phyloP scores from a whole-genome alignment of 2,113 vertebrate genomes.

The Megalops atlanticus region DNA sequence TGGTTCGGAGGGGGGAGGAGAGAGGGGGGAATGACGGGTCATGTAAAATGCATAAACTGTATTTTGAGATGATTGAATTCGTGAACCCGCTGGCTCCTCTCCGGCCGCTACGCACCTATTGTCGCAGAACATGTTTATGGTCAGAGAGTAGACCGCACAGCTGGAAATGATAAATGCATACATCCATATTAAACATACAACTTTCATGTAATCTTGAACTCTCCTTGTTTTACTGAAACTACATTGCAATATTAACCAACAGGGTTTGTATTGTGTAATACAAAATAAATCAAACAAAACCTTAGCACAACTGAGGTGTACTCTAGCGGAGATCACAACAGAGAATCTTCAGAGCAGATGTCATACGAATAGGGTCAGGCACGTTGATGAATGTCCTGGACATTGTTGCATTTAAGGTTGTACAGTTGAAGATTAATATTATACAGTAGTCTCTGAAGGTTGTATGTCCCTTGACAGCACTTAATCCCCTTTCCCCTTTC shows the following conservation, averaged over 20 bases:
- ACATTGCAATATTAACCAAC: background rate
- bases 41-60: conserved; percentile 48
- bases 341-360: background rate
- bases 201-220: background rate
- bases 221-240: background rate
- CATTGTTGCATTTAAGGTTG: background rate
- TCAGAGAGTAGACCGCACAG: background rate
- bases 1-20: conserved; percentile 20
- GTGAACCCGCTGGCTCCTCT: background rate
- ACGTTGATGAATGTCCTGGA: background rate
- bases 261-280: background rate
- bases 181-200: background rate
- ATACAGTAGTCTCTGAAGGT: too few relatives aligned
- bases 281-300: background rate
- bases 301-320: background rate
- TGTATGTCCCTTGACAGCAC: too few relatives aligned
- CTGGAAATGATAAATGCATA: background rate
- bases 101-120: background rate
- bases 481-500: too few relatives aligned
- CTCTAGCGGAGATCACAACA: too few relatives aligned
- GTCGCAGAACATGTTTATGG: background rate
- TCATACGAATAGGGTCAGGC: background rate
- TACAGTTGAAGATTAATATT: background rate
- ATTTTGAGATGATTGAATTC: conserved; percentile 37
- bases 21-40: conserved; percentile 40